These are phyloP conservation scores for Melanophora roralis DNA, from an alignment of 2,888 invertebrate species.

Conservation along the genomic window DNA sequence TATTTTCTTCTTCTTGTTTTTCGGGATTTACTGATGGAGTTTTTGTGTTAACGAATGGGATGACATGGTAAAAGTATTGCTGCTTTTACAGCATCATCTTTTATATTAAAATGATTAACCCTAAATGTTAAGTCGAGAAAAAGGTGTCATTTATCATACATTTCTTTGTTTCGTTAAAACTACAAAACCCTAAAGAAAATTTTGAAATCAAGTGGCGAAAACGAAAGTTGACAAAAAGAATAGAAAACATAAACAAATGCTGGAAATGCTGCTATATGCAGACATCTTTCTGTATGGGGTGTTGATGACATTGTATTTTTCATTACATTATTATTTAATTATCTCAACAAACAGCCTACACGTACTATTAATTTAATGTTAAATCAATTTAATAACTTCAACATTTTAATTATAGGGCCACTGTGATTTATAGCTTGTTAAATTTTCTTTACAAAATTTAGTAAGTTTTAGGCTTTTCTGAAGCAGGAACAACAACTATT, in stretches of 20 bases:
- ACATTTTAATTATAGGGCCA: not conserved
- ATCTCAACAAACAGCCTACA: slow-evolving; percentile 5
- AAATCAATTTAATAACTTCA: not conserved
- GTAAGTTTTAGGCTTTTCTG: too few relatives aligned
- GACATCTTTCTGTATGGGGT: not conserved
- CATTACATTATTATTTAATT: slow-evolving; percentile 7
- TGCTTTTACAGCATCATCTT: slow-evolving; percentile 27
- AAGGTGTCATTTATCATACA: slow-evolving; percentile 55
- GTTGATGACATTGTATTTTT: not conserved
- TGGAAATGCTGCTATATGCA: not conserved
- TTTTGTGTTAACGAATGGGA: slow-evolving; percentile 35
- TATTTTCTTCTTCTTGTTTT: not conserved
- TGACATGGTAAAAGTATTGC: slow-evolving; percentile 56
- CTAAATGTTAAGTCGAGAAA: slow-evolving; percentile 35
- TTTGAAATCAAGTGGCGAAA: not conserved
- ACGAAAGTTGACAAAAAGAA: slow-evolving; percentile 3
- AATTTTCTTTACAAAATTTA: too few relatives aligned
- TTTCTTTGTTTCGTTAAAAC: too few relatives aligned
- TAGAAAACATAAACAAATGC: not conserved
- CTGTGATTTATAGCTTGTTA: not conserved
- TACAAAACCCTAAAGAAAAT: slow-evolving; percentile 1
- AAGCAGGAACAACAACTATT: too few relatives aligned
- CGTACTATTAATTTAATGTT: not conserved
- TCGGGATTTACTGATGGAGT: not conserved
- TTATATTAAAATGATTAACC: slow-evolving; percentile 48